phyloP scores from a whole-genome alignment of 2,888 invertebrate genomes.

The Latrodectus hesperus region DNA sequence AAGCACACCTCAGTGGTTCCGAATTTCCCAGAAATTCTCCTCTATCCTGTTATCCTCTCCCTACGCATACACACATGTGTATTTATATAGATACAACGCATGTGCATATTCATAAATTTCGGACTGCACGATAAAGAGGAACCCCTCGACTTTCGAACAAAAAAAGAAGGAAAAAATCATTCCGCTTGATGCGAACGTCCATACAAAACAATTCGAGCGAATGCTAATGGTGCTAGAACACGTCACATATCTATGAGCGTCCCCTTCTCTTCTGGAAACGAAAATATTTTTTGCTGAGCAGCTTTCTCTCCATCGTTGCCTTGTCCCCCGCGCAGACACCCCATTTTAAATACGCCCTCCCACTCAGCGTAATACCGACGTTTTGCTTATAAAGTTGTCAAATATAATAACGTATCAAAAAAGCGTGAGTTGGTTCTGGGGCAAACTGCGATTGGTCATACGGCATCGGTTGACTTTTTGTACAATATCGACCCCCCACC shows the following conservation, averaged over 20 bases:
- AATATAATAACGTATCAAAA: slow-evolving; percentile 15
- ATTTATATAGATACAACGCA: slow-evolving; percentile 35
- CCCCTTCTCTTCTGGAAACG: slow-evolving; percentile 4
- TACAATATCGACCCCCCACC: not conserved
- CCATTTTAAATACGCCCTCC: slow-evolving; percentile 25
- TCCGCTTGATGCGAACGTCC: slow-evolving; percentile 30
- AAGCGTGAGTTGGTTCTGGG: slow-evolving; percentile 29
- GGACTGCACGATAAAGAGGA: slow-evolving; percentile 6
- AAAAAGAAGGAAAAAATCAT: slow-evolving; percentile 33
- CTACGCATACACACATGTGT: not conserved
- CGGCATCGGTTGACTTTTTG: slow-evolving; percentile 17
- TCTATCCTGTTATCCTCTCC: slow-evolving; percentile 28
- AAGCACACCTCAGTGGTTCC: slow-evolving; percentile 41
- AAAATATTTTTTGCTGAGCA: slow-evolving; percentile 15
- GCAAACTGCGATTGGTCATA: slow-evolving; percentile 32
- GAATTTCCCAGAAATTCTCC: slow-evolving; percentile 26
- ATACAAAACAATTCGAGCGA: slow-evolving; percentile 46
- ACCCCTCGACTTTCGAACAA: slow-evolving; percentile 1
- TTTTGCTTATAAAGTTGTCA: slow-evolving; percentile 52
- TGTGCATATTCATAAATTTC: slow-evolving; percentile 25
- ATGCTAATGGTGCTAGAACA: slow-evolving; percentile 41
- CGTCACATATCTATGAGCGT: slow-evolving; percentile 15
- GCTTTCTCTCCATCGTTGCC: slow-evolving; percentile 9
- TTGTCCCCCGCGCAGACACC: slow-evolving; percentile 12
- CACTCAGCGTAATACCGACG: slow-evolving; percentile 9